A percentile compares a stretch with the other conserved stretches of the same genome.
phyloP scores from a whole-genome alignment of 1,140 invertebrate genomes.

The Odontomachus brunneus region DNA sequence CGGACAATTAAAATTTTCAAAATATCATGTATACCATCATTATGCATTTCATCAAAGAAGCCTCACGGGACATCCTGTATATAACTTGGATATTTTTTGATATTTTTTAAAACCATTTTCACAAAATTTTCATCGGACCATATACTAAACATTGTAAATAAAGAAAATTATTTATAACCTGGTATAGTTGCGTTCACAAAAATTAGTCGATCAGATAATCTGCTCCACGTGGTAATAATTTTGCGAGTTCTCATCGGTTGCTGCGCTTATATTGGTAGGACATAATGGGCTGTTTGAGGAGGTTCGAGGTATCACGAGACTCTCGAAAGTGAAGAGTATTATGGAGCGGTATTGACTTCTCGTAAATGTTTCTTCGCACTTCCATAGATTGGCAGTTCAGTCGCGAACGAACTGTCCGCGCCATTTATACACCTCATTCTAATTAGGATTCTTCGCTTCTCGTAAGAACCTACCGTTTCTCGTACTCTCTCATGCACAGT shows the following conservation, averaged over 20 bases:
- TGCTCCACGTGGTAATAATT: not conserved
- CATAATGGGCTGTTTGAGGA: constrained; percentile 5
- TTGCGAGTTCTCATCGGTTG: too few relatives aligned
- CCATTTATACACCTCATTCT: constrained; percentile 6
- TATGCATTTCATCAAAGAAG: too few relatives aligned
- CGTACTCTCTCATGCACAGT: not conserved
- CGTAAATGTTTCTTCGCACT: not conserved
- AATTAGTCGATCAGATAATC: not conserved
- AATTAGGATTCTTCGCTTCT: constrained; percentile 12
- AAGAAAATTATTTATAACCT: too few relatives aligned
- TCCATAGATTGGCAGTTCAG: not conserved
- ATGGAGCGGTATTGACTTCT: constrained; percentile 2
- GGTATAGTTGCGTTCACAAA: too few relatives aligned
- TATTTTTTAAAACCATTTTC: too few relatives aligned
- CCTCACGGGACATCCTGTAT: too few relatives aligned
- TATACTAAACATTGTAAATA: too few relatives aligned
- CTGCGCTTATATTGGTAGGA: not conserved
- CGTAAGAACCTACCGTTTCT: not conserved
- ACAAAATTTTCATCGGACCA: too few relatives aligned
- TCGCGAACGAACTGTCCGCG: not conserved
- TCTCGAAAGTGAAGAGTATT: not conserved
- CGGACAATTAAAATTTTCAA: too few relatives aligned
- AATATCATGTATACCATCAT: too few relatives aligned
- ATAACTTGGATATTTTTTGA: too few relatives aligned
- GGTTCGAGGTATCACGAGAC: not conserved